Evolutionary conservation across 2,888 invertebrate species (phyloP).

Genomic region (Baronia brevicornis): DNA sequence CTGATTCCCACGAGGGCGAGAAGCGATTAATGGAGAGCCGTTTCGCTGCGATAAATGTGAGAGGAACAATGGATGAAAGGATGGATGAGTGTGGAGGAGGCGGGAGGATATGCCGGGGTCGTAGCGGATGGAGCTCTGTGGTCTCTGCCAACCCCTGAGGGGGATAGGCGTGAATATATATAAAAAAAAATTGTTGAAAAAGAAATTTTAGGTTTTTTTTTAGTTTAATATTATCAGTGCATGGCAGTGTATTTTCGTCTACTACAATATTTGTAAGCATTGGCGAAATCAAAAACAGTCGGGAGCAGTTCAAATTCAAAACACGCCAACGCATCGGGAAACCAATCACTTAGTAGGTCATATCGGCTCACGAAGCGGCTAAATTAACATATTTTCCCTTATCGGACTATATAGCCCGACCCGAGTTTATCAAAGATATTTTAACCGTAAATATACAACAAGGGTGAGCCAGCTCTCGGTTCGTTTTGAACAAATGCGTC

Average conservation of each 20-base stretch:
- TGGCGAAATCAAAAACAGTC: conserved; percentile 44
- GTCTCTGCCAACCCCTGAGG: too few species aligned
- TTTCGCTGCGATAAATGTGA: too few species aligned
- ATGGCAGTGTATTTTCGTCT: too few species aligned
- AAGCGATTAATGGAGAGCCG: too few species aligned
- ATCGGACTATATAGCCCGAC: conserved; percentile 62
- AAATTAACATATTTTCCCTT: conserved; percentile 74
- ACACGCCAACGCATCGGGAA: conserved; percentile 57
- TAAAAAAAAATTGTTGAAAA: too few species aligned
- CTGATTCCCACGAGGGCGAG: too few species aligned
- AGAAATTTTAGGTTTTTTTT: conserved; percentile 5
- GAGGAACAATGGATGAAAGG: too few species aligned
- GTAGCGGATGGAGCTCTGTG: too few species aligned
- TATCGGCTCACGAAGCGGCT: conserved; percentile 55
- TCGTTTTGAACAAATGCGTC: conserved; percentile 58
- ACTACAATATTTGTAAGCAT: conserved; percentile 65
- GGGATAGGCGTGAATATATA: too few species aligned
- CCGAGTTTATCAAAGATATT: conserved; percentile 63
- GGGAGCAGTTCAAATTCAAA: conserved; percentile 56
- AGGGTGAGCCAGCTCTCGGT: conserved; percentile 41
- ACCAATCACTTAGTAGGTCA: conserved; percentile 74
- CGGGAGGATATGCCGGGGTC: too few species aligned
- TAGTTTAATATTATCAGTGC: too few species aligned
- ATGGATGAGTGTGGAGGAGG: too few species aligned
- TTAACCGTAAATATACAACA: conserved; percentile 57